phyloP scores from a whole-genome alignment of 1,140 invertebrate species.

The Saccostrea echinata region DNA sequence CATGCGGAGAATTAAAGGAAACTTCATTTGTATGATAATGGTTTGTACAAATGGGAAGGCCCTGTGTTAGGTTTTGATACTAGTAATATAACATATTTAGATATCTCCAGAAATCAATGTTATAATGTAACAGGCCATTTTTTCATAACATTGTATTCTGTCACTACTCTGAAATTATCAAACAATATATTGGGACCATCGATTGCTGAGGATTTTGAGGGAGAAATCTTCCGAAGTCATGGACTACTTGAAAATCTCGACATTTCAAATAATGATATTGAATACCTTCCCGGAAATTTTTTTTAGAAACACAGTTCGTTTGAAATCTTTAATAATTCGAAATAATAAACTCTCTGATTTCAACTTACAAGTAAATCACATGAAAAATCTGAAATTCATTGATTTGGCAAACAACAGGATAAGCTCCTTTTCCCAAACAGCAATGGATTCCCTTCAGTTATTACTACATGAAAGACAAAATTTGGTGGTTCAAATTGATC shows the following conservation, averaged over 20 bases:
- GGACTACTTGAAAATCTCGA: background rate
- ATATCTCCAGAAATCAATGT: background rate
- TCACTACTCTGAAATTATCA: background rate
- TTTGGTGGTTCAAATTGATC: no score
- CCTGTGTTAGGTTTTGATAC: background rate
- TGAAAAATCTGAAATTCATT: background rate
- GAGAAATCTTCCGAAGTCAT: background rate
- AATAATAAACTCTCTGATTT: background rate
- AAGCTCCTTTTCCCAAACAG: background rate
- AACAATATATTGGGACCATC: background rate
- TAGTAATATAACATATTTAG: conserved; percentile 8
- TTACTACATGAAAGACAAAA: background rate
- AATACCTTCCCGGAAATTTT: background rate
- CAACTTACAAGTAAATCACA: background rate
- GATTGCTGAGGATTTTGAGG: background rate
- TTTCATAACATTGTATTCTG: background rate
- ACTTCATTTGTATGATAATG: background rate
- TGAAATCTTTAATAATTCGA: background rate
- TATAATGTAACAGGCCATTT: background rate
- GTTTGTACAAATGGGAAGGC: background rate
- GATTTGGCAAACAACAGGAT: background rate
- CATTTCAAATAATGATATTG: background rate
- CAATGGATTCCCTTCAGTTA: background rate
- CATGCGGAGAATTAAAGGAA: background rate
- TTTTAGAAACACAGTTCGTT: background rate